Evolutionary conservation across 2,797 vertebrate genomes (phyloP).

Genomic region (Threskiornis aethiopicus): DNA sequence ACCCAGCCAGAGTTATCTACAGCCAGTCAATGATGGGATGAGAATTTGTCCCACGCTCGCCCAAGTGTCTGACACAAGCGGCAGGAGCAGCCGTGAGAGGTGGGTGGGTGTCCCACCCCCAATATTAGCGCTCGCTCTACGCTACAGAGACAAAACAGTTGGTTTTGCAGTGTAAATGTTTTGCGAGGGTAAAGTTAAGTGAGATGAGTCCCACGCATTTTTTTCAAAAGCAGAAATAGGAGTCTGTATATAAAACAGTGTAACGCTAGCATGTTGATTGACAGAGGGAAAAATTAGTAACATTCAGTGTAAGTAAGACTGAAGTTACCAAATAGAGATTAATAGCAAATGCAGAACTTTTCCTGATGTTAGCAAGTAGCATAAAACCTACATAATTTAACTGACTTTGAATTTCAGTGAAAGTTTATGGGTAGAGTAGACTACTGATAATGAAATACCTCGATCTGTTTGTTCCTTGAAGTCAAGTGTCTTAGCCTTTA

Average conservation of each 20-base stretch:
- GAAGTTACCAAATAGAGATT: not conserved
- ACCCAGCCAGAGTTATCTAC: not conserved
- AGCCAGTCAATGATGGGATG: not conserved
- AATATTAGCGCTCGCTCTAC: fast-evolving
- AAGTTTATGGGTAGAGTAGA: not conserved
- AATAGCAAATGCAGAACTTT: not conserved
- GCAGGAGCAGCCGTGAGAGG: not conserved
- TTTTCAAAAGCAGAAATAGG: not conserved
- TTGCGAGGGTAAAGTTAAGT: not conserved
- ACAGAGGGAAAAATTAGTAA: not conserved
- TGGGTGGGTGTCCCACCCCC: not conserved
- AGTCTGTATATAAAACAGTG: not conserved
- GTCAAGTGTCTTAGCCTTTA: not conserved
- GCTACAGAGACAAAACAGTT: not conserved
- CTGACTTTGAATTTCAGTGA: not conserved
- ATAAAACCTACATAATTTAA: not conserved
- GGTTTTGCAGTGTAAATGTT: not conserved
- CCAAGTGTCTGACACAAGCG: not conserved
- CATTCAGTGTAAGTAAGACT: not conserved
- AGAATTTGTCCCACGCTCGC: not conserved
- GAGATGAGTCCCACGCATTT: not conserved
- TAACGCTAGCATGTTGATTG: fast-evolving
- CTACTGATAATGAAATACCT: not conserved
- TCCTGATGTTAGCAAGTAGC: not conserved
- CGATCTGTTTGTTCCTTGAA: not conserved